phyloP scores from a whole-genome alignment of 2,888 invertebrate species.

The Drosophila picticornis region DNA sequence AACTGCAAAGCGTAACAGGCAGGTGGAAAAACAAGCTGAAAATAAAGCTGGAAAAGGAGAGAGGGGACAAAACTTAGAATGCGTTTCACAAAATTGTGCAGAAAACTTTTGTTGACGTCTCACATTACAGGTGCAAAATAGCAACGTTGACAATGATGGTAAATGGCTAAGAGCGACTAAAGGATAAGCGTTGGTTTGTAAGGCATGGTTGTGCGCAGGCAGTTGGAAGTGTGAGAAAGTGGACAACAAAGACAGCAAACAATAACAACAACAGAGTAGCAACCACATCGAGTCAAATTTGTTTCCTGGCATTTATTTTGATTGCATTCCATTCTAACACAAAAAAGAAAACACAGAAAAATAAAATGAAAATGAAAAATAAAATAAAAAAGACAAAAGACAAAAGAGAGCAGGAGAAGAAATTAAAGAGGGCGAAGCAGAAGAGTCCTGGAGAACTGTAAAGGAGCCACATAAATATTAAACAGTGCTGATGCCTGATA shows the following conservation, averaged over 20 bases:
- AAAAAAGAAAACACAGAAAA: neutral
- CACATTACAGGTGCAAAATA: conserved; percentile 64
- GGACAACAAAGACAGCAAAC: conserved; percentile 1
- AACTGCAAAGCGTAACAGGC: conserved; percentile 19
- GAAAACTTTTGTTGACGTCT: conserved; percentile 66
- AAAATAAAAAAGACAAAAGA: neutral
- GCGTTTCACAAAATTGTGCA: conserved; percentile 62
- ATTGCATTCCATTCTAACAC: conserved; percentile 48
- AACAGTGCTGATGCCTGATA: conserved; percentile 54
- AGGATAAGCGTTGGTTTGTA: neutral
- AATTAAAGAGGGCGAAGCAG: neutral
- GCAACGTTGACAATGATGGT: conserved; percentile 32
- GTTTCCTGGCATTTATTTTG: conserved; percentile 60
- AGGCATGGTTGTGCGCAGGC: neutral
- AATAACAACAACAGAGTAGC: neutral
- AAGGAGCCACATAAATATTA: conserved; percentile 52
- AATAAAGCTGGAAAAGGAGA: neutral
- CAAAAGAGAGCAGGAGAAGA: neutral
- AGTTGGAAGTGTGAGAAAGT: neutral
- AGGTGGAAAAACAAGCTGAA: conserved; percentile 5
- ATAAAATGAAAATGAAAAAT: neutral
- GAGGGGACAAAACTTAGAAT: conserved; percentile 26
- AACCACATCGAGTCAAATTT: conserved; percentile 39
- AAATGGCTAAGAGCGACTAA: conserved; percentile 6
- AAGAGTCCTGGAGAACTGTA: conserved; percentile 11